Conservation (phyloP, 2,888 invertebrate species). For the Euplagia quadripunctaria region DNA sequence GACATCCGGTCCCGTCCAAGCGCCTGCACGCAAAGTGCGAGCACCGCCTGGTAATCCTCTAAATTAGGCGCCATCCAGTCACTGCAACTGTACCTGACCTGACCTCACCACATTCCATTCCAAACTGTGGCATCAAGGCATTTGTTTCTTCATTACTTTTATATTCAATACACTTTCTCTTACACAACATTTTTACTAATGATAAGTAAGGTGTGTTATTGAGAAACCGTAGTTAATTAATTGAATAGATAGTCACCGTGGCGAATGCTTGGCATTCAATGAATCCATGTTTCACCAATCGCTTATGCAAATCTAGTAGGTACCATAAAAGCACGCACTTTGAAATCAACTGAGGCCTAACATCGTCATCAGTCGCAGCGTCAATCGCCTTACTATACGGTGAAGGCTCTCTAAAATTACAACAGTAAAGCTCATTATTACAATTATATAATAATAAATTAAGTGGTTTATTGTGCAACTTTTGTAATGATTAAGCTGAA, state of each 20-base stretch:
- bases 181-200: conserved; percentile 1
- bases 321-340: conserved; percentile 3
- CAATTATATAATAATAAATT: neutral
- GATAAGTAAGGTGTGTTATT: conserved; percentile 8
- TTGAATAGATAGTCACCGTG: conserved; percentile 24
- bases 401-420: neutral
- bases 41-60: too few species aligned
- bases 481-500: too few species aligned
- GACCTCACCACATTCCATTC: neutral
- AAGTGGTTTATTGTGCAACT: neutral
- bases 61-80: too few species aligned
- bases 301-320: conserved; percentile 24
- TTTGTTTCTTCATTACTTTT: neutral
- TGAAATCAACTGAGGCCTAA: conserved; percentile 1
- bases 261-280: conserved; percentile 23
- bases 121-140: neutral
- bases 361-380: neutral
- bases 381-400: neutral
- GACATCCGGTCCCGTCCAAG: too few species aligned
- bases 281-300: conserved; percentile 23
- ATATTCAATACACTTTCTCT: neutral
- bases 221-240: conserved; percentile 36
- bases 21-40: too few species aligned
- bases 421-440: neutral
- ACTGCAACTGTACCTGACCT: neutral